Percentiles rank a stretch among this genome's conserved stretches.
Conservation (phyloP, 2,888 invertebrate genomes). For the Rambutsinella grinnellia region DNA sequence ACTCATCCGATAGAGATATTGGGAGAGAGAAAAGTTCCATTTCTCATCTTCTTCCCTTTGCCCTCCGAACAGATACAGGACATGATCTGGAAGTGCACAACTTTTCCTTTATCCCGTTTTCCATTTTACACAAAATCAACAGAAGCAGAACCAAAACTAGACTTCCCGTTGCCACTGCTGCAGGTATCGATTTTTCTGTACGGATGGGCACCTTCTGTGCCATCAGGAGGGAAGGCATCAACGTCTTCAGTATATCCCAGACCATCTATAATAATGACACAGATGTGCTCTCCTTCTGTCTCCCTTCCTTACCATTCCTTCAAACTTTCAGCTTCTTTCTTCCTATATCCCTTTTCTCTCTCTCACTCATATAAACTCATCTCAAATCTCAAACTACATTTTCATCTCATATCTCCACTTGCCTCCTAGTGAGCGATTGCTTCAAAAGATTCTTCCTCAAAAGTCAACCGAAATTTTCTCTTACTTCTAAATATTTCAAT, state of each 20-base stretch:
- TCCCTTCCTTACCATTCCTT: conserved; percentile 31
- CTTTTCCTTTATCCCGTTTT: no score
- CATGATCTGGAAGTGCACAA: conserved; percentile 2
- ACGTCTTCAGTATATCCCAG: conserved; percentile 38
- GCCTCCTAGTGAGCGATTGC: no score
- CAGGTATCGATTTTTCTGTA: conserved; percentile 61
- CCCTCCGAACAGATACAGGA: not conserved
- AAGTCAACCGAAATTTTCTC: no score
- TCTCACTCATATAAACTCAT: conserved; percentile 37
- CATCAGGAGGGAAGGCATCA: not conserved
- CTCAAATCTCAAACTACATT: conserved; percentile 35
- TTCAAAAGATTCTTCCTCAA: no score
- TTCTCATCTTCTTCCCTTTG: conserved; percentile 24
- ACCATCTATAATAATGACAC: conserved; percentile 57
- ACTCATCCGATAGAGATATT: conserved; percentile 29
- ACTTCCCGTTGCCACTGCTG: no score
- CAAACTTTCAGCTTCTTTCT: not conserved
- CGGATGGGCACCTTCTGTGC: conserved; percentile 59
- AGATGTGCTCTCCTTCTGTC: conserved; percentile 64
- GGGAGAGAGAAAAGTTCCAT: conserved; percentile 43
- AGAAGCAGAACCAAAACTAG: no score
- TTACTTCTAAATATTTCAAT: no score
- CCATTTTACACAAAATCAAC: no score
- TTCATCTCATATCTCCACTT: conserved; percentile 28
- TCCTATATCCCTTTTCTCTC: conserved; percentile 7